phyloP scores from a whole-genome alignment of 2,888 invertebrate genomes.

The Orthosia gracilis region DNA sequence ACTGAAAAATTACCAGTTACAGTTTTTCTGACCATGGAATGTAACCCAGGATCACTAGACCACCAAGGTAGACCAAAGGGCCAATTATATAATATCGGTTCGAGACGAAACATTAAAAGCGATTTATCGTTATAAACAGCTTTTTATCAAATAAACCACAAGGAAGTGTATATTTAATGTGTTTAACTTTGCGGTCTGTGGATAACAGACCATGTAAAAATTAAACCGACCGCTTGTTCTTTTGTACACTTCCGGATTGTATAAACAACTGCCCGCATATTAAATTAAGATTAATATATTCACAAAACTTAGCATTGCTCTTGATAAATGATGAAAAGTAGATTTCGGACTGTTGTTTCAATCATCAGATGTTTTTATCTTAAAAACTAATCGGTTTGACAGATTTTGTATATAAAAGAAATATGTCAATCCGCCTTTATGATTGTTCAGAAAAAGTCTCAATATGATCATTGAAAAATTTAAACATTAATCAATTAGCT shows the following conservation, averaged over 20 bases:
- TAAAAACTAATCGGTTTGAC: too few species aligned
- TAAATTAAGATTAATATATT: constrained; percentile 1
- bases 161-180: constrained; percentile 43
- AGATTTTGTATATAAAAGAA: too few species aligned
- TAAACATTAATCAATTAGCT: not conserved
- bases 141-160: constrained; percentile 56
- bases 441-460: too few species aligned
- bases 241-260: constrained; percentile 40
- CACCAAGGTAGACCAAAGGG: not conserved
- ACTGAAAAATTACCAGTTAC: not conserved
- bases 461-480: too few species aligned
- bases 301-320: not conserved
- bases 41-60: not conserved
- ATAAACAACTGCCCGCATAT: constrained; percentile 29
- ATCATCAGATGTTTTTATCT: too few species aligned
- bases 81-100: not conserved
- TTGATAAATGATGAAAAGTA: not conserved
- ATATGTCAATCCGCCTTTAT: too few species aligned
- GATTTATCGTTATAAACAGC: constrained; percentile 26
- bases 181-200: constrained; percentile 49
- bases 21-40: not conserved
- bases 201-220: constrained; percentile 68
- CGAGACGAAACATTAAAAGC: constrained; percentile 13
- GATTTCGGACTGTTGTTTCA: too few species aligned
- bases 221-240: constrained; percentile 49